Conservation (phyloP, 35 echinoderm and acorn worm genomes). For the Apostichopus californicus region DNA sequence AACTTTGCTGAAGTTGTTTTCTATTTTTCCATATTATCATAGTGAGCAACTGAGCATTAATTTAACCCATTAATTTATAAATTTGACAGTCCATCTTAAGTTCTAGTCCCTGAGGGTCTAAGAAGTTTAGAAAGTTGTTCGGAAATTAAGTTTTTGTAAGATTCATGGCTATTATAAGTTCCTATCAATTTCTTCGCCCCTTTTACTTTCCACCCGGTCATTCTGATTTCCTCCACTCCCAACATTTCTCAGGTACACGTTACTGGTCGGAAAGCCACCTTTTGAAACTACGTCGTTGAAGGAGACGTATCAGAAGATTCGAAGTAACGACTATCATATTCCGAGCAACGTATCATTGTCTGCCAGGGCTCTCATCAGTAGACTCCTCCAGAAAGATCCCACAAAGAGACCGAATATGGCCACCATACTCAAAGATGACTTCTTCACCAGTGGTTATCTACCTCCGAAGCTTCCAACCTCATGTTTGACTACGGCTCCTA, state of each 20-base stretch:
- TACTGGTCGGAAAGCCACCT: slow-evolving; percentile 94
- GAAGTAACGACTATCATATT: slow-evolving; percentile 93
- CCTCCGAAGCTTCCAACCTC: slow-evolving; percentile 86
- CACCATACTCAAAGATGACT: slow-evolving; percentile 67
- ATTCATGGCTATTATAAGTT: too few relatives aligned
- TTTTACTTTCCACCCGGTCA: not conserved
- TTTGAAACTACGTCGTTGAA: slow-evolving; percentile 96
- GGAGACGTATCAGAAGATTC: slow-evolving; percentile 87
- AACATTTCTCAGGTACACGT: slow-evolving; percentile 68
- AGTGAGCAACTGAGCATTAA: too few relatives aligned
- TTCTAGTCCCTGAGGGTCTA: too few relatives aligned
- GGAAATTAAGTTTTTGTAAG: too few relatives aligned
- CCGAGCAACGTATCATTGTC: slow-evolving; percentile 63
- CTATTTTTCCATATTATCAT: too few relatives aligned
- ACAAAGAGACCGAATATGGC: slow-evolving; percentile 57
- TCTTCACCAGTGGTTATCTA: slow-evolving; percentile 87
- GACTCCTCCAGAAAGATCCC: slow-evolving; percentile 81
- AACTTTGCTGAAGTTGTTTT: too few relatives aligned
- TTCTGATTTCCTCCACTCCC: not conserved
- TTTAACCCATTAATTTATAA: too few relatives aligned
- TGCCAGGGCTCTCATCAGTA: slow-evolving; percentile 68
- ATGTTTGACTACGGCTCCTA: slow-evolving; percentile 88
- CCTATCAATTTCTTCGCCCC: too few relatives aligned
- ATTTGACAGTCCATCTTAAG: too few relatives aligned
- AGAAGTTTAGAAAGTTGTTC: too few relatives aligned